Evolutionary conservation across 1,140 invertebrate species (phyloP).

Genomic region (Battus philenor): DNA sequence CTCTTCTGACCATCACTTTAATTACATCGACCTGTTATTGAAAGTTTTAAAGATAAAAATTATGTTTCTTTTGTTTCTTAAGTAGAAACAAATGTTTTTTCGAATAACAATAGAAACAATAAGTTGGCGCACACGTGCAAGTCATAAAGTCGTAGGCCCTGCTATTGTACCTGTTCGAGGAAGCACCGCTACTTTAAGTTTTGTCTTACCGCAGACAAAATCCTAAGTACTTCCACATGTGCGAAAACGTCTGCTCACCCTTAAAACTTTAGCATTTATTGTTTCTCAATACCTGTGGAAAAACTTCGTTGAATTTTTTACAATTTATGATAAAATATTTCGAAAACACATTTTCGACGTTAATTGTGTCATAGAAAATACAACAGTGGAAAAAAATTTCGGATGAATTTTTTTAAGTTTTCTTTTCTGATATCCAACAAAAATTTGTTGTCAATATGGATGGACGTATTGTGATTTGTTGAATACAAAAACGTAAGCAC

Average conservation of each 20-base stretch:
- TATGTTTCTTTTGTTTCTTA: background rate
- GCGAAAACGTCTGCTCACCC: constrained; percentile 26
- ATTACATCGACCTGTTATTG: background rate
- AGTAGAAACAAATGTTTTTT: constrained; percentile 12
- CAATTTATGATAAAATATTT: no score
- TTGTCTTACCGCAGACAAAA: constrained; percentile 38
- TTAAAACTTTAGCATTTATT: constrained; percentile 13
- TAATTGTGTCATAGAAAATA: background rate
- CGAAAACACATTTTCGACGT: constrained; percentile 2
- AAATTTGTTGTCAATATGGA: background rate
- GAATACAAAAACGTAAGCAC: no score
- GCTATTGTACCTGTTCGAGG: constrained; percentile 41
- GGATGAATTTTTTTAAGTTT: no score
- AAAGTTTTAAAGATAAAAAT: background rate
- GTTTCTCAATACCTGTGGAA: constrained; percentile 6
- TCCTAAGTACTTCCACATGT: constrained; percentile 53
- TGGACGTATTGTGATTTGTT: background rate
- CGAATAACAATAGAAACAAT: constrained; percentile 27
- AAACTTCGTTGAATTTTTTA: no score
- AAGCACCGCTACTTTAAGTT: constrained; percentile 21
- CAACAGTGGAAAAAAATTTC: background rate
- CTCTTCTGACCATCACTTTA: background rate
- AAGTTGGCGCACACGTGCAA: constrained; percentile 46
- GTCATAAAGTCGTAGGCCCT: constrained; percentile 40
- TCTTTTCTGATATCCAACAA: no score